Evolutionary conservation across 2,888 invertebrate genomes (phyloP).

Genomic region (Agriotes lineatus): DNA sequence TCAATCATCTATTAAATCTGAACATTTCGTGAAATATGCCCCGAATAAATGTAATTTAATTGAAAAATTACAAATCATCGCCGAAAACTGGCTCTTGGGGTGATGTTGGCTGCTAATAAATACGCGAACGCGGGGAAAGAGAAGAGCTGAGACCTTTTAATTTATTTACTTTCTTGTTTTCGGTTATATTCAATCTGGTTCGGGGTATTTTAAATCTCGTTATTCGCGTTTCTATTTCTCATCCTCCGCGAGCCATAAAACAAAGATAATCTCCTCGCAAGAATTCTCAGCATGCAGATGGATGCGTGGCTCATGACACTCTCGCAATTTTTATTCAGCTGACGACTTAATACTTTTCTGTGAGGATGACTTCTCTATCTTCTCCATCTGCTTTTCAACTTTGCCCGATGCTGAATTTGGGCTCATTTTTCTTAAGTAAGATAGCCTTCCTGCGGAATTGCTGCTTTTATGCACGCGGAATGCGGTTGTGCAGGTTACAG

Average conservation of each 20-base stretch:
- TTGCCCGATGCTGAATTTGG: slow-evolving; percentile 29
- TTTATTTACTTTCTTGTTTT: slow-evolving; percentile 38
- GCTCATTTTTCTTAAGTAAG: slow-evolving; percentile 12
- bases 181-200: slow-evolving; percentile 34
- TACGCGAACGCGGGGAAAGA: neutral
- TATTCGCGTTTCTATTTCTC: slow-evolving; percentile 37
- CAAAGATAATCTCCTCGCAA: slow-evolving; percentile 48
- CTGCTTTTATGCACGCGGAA: too few relatives aligned
- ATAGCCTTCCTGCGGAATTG: neutral
- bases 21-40: too few relatives aligned
- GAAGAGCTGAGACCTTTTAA: slow-evolving; percentile 15
- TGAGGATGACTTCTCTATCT: slow-evolving; percentile 32
- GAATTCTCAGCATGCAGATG: slow-evolving; percentile 42
- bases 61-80: neutral
- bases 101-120: neutral
- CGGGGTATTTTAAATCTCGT: slow-evolving; percentile 38
- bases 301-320: slow-evolving; percentile 42
- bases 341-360: slow-evolving; percentile 45
- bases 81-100: neutral
- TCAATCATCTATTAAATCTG: too few relatives aligned
- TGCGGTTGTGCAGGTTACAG: too few relatives aligned
- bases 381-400: slow-evolving; percentile 36
- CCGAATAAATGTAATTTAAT: neutral
- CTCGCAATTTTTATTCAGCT: slow-evolving; percentile 43
- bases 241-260: slow-evolving; percentile 45